phyloP scores from a whole-genome alignment of 2,797 vertebrate genomes.

The Sebastes miniatus region DNA sequence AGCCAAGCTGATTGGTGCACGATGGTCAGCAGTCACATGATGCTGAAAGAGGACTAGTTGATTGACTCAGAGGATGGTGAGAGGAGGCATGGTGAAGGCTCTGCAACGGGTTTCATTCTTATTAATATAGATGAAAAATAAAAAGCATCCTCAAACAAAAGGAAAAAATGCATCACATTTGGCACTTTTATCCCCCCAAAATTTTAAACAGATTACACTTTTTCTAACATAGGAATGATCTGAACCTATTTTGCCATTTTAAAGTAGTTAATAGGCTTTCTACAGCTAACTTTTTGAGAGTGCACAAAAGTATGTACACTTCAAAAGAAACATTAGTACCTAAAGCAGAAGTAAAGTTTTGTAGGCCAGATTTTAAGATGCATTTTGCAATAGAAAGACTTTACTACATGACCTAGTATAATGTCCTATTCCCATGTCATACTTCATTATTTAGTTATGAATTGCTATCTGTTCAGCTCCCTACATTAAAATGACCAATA shows the following conservation, averaged over 20 bases:
- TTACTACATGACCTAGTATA: neutral
- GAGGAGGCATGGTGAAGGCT: conserved; percentile 99
- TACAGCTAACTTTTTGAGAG: neutral
- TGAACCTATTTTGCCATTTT: conserved; percentile 28
- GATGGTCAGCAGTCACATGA: conserved; percentile 99
- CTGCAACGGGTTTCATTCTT: conserved; percentile 99
- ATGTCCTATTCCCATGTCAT: conserved; percentile 22
- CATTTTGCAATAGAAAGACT: conserved; percentile 18
- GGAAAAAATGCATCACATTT: conserved; percentile 90
- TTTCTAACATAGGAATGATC: conserved; percentile 24
- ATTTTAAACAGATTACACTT: conserved; percentile 47
- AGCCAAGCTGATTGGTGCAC: conserved; percentile 99
- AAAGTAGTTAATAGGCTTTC: conserved; percentile 1
- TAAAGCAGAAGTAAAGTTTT: conserved; percentile 16
- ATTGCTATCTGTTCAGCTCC: conserved; percentile 13
- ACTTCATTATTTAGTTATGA: conserved; percentile 22
- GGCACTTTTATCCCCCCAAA: conserved; percentile 77
- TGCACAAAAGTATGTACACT: conserved; percentile 21
- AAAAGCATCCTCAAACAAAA: conserved; percentile 91
- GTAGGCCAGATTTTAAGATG: conserved; percentile 38
- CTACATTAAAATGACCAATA: conserved; percentile 57
- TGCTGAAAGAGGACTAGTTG: conserved; percentile 99
- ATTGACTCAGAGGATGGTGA: conserved; percentile 99
- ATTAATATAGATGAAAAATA: conserved; percentile 99
- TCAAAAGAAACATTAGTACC: conserved; percentile 16